A percentile compares a stretch with the other conserved stretches of the same genome.
These are phyloP conservation scores for Hemichromis elongatus DNA, from an alignment of 2,113 vertebrate species.

Conservation along the genomic window DNA sequence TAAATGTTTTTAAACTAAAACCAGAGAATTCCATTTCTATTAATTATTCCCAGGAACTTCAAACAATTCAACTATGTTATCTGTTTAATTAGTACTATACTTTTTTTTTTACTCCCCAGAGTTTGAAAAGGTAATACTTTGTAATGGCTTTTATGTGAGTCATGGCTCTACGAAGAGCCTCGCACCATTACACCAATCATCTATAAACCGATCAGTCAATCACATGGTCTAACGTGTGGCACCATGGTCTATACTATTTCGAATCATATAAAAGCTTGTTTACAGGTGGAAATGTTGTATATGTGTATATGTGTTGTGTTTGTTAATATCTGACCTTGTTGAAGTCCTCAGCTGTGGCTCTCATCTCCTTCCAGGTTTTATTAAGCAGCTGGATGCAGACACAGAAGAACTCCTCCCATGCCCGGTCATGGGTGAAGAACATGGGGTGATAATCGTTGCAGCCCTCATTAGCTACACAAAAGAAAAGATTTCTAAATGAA, in stretches of 20 bases:
- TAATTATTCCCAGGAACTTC: background rate
- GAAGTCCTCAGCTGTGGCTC: conserved; percentile 94
- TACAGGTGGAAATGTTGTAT: background rate
- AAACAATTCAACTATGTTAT: background rate
- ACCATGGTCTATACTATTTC: background rate
- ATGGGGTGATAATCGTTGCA: conserved; percentile 98
- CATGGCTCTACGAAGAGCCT: background rate
- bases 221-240: background rate
- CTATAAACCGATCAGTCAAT: background rate
- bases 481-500: background rate
- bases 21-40: background rate
- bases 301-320: background rate
- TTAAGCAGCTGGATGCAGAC: conserved; percentile 96
- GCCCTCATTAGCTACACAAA: conserved; percentile 86
- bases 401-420: conserved; percentile 96
- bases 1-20: background rate
- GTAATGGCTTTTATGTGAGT: background rate
- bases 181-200: background rate
- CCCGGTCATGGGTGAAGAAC: conserved; percentile 97
- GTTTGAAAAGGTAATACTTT: background rate
- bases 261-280: background rate
- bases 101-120: too few relatives aligned
- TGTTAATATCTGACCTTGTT: conserved; percentile 82
- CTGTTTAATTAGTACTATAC: background rate
- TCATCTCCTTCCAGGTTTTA: conserved; percentile 99